These are phyloP conservation scores for Lates calcarifer DNA, from an alignment of 2,113 vertebrate species.

Conservation along the genomic window DNA sequence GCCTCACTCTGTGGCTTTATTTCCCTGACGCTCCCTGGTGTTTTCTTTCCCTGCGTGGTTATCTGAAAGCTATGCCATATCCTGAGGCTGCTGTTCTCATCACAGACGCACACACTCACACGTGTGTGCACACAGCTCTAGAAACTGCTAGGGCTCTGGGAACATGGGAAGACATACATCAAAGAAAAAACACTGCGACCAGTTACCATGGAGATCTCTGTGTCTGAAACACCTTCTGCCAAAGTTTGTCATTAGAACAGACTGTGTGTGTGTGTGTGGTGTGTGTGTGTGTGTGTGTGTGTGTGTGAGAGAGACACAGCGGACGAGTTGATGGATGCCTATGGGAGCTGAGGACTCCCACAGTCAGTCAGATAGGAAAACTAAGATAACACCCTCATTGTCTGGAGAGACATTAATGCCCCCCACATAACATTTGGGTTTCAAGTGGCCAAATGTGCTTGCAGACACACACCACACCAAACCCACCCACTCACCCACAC, in stretches of 20 bases:
- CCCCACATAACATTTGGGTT: constrained; percentile 31
- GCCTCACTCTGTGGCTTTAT: constrained; percentile 30
- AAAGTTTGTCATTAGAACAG: constrained; percentile 49
- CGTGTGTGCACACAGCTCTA: neutral
- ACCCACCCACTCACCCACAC: constrained; percentile 1
- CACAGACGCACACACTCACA: constrained; percentile 43
- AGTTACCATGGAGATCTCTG: constrained; percentile 73
- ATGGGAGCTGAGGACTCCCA: constrained; percentile 15
- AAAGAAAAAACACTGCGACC: constrained; percentile 43
- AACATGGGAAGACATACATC: constrained; percentile 52
- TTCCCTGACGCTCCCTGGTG: constrained; percentile 45
- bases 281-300: constrained; percentile 18
- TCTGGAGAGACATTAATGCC: constrained; percentile 1
- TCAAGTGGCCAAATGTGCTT: constrained; percentile 3
- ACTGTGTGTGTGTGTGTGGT: constrained; percentile 11
- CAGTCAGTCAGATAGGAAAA: constrained; percentile 17
- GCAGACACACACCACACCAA: neutral
- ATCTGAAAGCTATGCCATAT: constrained; percentile 49
- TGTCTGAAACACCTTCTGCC: constrained; percentile 52
- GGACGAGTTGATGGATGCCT: constrained; percentile 34
- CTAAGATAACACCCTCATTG: constrained; percentile 20
- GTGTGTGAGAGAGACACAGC: constrained; percentile 22
- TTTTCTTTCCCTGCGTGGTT: constrained; percentile 15
- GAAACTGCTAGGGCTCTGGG: constrained; percentile 22
- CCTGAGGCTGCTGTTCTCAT: constrained; percentile 52